A percentile compares a stretch with the other conserved stretches of the same genome.
Evolutionary conservation across 2,113 vertebrate species (phyloP).

Genomic region (Lipotes vexillifer): DNA sequence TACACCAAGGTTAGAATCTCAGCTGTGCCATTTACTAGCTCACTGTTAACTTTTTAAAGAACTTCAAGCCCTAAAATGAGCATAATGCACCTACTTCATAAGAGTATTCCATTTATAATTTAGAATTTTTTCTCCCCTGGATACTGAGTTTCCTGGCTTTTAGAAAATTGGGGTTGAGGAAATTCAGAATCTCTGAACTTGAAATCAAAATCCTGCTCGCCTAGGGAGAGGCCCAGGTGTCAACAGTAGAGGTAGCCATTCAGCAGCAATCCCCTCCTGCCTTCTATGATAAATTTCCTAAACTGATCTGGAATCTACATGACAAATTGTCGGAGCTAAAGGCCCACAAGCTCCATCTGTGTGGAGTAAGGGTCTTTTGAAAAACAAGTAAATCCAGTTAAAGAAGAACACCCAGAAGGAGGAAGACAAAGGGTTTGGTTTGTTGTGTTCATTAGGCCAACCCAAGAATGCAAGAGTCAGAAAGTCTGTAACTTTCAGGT

Average conservation of each 20-base stretch:
- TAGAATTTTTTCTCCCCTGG: not conserved
- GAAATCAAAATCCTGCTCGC: slow-evolving; percentile 4
- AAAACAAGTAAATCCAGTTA: slow-evolving; percentile 21
- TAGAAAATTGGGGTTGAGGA: not conserved
- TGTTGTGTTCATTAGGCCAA: not conserved
- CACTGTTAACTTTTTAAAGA: not conserved
- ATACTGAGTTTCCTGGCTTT: not conserved
- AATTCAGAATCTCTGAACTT: not conserved
- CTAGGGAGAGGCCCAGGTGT: not conserved
- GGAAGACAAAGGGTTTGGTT: not conserved
- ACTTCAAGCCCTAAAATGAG: not conserved
- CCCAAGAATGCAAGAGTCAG: not conserved
- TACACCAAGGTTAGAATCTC: not conserved
- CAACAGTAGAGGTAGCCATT: not conserved
- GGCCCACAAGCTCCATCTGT: not conserved
- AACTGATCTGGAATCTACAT: not conserved
- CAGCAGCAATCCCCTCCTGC: not conserved
- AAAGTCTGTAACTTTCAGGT: not conserved
- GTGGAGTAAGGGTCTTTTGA: not conserved
- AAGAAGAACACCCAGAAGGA: not conserved
- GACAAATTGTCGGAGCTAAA: slow-evolving; percentile 1
- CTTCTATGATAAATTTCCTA: not conserved
- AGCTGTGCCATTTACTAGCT: not conserved
- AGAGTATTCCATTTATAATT: not conserved
- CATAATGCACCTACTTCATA: not conserved